phyloP scores from a whole-genome alignment of 1,140 invertebrate species.

The Popillia japonica region DNA sequence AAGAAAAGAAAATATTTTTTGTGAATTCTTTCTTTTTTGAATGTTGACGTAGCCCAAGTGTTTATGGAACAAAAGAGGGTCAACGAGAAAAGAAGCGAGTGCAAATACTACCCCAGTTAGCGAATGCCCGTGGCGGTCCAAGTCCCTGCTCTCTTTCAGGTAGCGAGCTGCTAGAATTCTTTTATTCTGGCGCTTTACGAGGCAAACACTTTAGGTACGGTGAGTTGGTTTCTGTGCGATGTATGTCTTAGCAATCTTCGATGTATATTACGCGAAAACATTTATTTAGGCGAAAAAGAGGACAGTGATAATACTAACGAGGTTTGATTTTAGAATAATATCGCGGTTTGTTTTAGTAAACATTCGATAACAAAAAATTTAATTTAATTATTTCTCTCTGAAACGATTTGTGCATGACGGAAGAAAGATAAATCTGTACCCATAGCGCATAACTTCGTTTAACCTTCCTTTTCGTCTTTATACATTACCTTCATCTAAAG shows the following conservation, averaged over 20 bases:
- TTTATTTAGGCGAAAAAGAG: too few relatives aligned
- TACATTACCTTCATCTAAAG: not conserved
- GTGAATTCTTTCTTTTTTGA: not conserved
- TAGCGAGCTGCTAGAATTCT: constrained; percentile 19
- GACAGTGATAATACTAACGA: too few relatives aligned
- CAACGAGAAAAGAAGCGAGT: constrained; percentile 16
- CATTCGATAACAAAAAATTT: too few relatives aligned
- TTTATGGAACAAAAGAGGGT: constrained; percentile 31
- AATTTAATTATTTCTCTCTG: too few relatives aligned
- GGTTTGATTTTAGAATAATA: too few relatives aligned
- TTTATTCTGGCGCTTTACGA: constrained; percentile 23
- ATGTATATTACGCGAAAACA: not conserved
- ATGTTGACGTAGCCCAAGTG: not conserved
- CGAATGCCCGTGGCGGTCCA: constrained; percentile 8
- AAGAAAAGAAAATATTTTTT: not conserved
- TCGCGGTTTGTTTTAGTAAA: too few relatives aligned
- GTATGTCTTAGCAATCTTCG: not conserved
- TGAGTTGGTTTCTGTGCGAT: not conserved
- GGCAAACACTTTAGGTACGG: constrained; percentile 15
- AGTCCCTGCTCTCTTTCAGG: constrained; percentile 13
- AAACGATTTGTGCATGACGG: too few relatives aligned
- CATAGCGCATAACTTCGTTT: too few relatives aligned
- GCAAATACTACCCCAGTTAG: not conserved
- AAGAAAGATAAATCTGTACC: too few relatives aligned
- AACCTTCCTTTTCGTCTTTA: not conserved